Evolutionary conservation across 2,797 vertebrate genomes (phyloP).

Genomic region (Eulemur mongoz): DNA sequence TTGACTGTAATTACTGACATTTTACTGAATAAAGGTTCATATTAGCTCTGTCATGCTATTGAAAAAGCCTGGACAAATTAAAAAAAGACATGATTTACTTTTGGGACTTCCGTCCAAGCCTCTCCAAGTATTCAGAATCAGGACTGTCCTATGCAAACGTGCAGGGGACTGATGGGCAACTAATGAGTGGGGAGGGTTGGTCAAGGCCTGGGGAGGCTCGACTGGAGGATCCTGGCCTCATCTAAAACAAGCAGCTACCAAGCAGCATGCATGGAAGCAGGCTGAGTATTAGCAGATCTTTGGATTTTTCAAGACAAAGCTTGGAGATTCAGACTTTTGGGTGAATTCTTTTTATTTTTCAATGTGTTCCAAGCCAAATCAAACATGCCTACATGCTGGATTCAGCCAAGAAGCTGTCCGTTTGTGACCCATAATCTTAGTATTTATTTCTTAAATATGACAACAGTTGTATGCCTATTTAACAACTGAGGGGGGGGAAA

Average conservation of each 20-base stretch:
- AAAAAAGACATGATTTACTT: neutral
- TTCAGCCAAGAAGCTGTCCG: neutral
- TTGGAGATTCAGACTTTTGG: neutral
- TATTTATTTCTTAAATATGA: conserved; percentile 9
- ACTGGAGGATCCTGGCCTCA: neutral
- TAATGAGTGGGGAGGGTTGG: neutral
- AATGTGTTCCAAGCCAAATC: neutral
- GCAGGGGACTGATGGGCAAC: neutral
- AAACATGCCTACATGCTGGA: neutral
- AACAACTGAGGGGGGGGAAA: neutral
- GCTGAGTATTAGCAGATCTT: neutral
- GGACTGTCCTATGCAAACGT: neutral
- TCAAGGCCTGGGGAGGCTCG: neutral
- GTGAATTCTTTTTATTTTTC: neutral
- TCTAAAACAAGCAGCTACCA: neutral
- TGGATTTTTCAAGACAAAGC: neutral
- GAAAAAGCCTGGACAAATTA: neutral
- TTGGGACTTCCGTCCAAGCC: neutral
- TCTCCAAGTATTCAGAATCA: neutral
- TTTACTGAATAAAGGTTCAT: neutral
- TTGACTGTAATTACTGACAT: neutral
- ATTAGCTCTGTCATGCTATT: neutral
- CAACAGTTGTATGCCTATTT: neutral
- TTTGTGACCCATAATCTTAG: neutral
- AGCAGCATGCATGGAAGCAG: neutral